Evolutionary conservation across 2,888 invertebrate genomes (phyloP).

Genomic region (Papilio gigon): DNA sequence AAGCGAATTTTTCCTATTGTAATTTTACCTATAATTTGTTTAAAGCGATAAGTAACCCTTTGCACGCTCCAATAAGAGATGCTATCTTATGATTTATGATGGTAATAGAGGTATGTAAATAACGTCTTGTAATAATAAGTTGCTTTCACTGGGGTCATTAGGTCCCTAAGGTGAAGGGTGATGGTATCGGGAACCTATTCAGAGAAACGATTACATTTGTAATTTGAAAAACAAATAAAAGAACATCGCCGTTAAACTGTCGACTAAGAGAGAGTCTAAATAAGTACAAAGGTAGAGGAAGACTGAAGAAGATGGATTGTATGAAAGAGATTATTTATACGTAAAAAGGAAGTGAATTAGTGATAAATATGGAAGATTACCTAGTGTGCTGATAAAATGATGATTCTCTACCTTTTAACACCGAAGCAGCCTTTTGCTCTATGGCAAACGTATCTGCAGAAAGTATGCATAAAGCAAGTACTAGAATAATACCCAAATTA

Average conservation of each 20-base stretch:
- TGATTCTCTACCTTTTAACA: no score
- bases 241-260: no score
- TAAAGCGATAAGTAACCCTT: slow-evolving; percentile 34
- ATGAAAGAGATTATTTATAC: no score
- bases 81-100: slow-evolving; percentile 32
- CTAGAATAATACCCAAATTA: no score
- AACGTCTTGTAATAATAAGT: slow-evolving; percentile 1
- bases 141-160: slow-evolving; percentile 2
- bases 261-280: neutral
- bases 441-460: no score
- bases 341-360: no score
- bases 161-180: slow-evolving; percentile 15
- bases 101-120: slow-evolving; percentile 6
- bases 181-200: neutral
- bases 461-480: no score
- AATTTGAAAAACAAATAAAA: neutral
- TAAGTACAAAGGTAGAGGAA: no score
- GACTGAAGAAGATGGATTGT: no score
- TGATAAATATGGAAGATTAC: no score
- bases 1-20: slow-evolving; percentile 8
- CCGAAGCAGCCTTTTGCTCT: no score
- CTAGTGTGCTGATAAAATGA: no score
- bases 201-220: neutral
- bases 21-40: slow-evolving; percentile 28
- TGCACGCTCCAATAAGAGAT: slow-evolving; percentile 29